Conservation (phyloP, 2,888 invertebrate genomes). For the Hypsopygia costalis region DNA sequence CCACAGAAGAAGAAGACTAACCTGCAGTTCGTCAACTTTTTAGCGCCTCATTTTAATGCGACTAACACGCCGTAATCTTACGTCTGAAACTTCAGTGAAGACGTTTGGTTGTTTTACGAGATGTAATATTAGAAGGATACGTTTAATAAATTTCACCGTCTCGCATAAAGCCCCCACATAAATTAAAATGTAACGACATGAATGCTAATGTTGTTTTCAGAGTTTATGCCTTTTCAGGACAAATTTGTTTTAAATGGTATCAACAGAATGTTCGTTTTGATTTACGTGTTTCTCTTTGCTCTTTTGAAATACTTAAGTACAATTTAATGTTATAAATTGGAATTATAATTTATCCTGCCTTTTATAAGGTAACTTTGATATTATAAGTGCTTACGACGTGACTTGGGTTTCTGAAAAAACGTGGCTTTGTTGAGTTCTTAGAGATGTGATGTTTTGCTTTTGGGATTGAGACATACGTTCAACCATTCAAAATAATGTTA, state of each 20-base stretch:
- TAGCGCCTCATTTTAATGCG: background rate
- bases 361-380: slow-evolving; percentile 19
- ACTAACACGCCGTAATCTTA: slow-evolving; percentile 9
- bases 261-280: slow-evolving; percentile 27
- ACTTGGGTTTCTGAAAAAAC: background rate
- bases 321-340: slow-evolving; percentile 14
- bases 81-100: slow-evolving; percentile 24
- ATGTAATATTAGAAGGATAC: slow-evolving; percentile 43
- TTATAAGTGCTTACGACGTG: slow-evolving; percentile 1
- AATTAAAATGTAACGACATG: slow-evolving; percentile 47
- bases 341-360: slow-evolving; percentile 12
- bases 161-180: slow-evolving; percentile 32
- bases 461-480: too few relatives aligned
- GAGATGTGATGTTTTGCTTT: too few relatives aligned
- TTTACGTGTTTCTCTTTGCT: slow-evolving; percentile 19
- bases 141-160: slow-evolving; percentile 34
- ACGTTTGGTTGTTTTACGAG: slow-evolving; percentile 38
- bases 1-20: too few relatives aligned
- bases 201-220: slow-evolving; percentile 37
- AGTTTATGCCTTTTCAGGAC: slow-evolving; percentile 31
- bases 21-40: too few relatives aligned
- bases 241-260: slow-evolving; percentile 35
- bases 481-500: too few relatives aligned
- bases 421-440: too few relatives aligned
- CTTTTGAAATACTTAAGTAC: slow-evolving; percentile 14